Evolutionary conservation across 2,888 invertebrate species (phyloP), one percentile per base, ranked within the genome.

Genomic region (Sicus ferrugineus): DNA sequence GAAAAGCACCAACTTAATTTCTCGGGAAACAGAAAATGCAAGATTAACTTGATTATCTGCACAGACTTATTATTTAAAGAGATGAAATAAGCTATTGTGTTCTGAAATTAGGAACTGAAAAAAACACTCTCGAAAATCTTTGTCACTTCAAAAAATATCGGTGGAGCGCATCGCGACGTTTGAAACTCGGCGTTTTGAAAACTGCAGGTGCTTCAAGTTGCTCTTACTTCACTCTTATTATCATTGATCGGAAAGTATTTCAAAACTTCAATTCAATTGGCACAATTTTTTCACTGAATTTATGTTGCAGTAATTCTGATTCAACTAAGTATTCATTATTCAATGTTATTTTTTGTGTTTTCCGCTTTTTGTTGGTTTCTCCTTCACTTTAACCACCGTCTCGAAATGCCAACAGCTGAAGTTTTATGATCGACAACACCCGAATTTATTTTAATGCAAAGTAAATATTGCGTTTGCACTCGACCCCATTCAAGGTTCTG

Each of bases 21-120:
- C 14, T 34, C 21, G 19, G 14, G 14, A 52, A 11, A 21, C 26
- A 52, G 21, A 6, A 11, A 52, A 21, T n/a, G 21, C 23, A 21
- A 19, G 26, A 14, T 52, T n/a, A 52, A 19, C 34, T 28, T 56
- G 56, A 56, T 56, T 56, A 56, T 56, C 56, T 56, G 23, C 56
- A 56, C 56, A 26, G 56, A 28, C 11, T 56, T 28, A 14, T 56
- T 9, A 23, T 28, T 9, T 14, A 11, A 56, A 48, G 19, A n/a
- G 19, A 11, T 23, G 23, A 52, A 23, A 23, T 21, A 52, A 4
- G 26, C 19, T 21, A 19, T 28, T 56, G 6, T 30, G 56, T 56
- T n/a, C 11, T 56, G 28, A 23, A 16, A 56, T 5, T 9, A 26
- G 23, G 3, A 21, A 42, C 1, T 16, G 4, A 42, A 42, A 42